Evolutionary conservation across 1,140 invertebrate species (phyloP).

Genomic region (Gonatopus flavifemur): DNA sequence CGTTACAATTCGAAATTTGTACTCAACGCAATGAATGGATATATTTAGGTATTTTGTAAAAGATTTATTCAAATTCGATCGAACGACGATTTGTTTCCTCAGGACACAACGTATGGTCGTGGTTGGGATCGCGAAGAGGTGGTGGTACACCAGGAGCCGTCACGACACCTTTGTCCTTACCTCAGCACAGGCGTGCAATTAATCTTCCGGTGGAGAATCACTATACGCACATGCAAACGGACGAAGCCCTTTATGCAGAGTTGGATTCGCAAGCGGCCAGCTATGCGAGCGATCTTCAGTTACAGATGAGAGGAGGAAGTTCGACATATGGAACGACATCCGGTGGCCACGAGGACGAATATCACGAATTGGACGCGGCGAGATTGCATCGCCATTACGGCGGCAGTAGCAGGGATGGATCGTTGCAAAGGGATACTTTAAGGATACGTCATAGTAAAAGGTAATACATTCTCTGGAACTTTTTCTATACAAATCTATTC

Average conservation of each 20-base stretch:
- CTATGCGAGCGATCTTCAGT: conserved; percentile 55
- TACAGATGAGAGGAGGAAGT: conserved; percentile 50
- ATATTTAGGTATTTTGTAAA: too few relatives aligned
- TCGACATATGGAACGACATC: conserved; percentile 50
- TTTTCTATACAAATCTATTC: too few relatives aligned
- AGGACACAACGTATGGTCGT: conserved; percentile 66
- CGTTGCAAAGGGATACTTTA: conserved; percentile 46
- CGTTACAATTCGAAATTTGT: too few relatives aligned
- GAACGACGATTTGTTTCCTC: conserved; percentile 18
- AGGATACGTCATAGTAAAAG: conserved; percentile 53
- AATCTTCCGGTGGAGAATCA: conserved; percentile 67
- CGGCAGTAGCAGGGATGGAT: conserved; percentile 41
- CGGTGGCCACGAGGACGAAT: conserved; percentile 52
- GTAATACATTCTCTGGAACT: conserved; percentile 29
- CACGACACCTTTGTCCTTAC: conserved; percentile 51
- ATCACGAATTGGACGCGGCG: conserved; percentile 54
- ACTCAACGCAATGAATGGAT: too few relatives aligned
- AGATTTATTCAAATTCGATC: not conserved
- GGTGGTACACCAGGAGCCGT: conserved; percentile 52
- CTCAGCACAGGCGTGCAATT: conserved; percentile 50
- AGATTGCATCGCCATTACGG: conserved; percentile 54
- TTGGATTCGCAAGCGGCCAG: conserved; percentile 61
- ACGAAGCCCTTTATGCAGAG: conserved; percentile 70
- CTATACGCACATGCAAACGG: conserved; percentile 71
- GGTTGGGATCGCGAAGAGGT: conserved; percentile 62